phyloP scores from a whole-genome alignment of 2,113 vertebrate genomes.

The Podarcis cretensis region DNA sequence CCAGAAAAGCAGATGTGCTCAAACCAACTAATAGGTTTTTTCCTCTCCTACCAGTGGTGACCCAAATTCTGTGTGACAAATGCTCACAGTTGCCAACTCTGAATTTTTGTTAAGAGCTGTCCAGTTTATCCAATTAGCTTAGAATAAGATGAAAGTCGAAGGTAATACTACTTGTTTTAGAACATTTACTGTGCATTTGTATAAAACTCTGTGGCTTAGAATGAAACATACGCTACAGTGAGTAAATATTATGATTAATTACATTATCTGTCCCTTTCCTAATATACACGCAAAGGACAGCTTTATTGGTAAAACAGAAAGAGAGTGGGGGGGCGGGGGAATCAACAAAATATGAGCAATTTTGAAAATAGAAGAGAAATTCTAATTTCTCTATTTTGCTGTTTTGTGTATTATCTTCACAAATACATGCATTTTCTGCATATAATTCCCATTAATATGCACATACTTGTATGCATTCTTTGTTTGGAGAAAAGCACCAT shows the following conservation, averaged over 20 bases:
- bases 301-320: not conserved
- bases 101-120: not conserved
- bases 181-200: not conserved
- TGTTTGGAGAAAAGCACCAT: too few species aligned
- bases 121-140: not conserved
- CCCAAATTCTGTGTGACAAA: not conserved
- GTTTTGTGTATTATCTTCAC: too few species aligned
- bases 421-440: too few species aligned
- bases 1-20: conserved; percentile 26
- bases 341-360: not conserved
- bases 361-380: not conserved
- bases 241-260: not conserved
- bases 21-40: not conserved
- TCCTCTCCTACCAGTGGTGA: not conserved
- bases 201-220: not conserved
- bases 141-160: not conserved
- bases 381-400: not conserved
- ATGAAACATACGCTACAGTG: not conserved
- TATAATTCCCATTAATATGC: too few species aligned
- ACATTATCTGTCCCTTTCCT: not conserved
- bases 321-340: too few species aligned
- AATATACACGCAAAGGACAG: too few species aligned
- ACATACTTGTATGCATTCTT: too few species aligned
- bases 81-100: not conserved
- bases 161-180: not conserved